Conservation (phyloP, 2,113 vertebrate genomes). For the Dendropsophus ebraccatus region DNA sequence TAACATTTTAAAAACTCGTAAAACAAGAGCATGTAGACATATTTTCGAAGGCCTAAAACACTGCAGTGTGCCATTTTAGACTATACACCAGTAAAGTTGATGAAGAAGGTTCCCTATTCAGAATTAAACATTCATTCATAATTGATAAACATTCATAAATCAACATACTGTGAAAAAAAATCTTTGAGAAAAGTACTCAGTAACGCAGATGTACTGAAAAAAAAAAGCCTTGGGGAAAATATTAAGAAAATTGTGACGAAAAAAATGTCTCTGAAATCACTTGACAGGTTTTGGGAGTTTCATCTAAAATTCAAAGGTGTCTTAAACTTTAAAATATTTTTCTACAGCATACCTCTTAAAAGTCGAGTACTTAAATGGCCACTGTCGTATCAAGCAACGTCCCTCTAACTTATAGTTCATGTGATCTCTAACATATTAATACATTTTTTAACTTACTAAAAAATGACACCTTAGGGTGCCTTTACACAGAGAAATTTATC, state of each 20-base stretch:
- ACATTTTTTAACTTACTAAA: no score
- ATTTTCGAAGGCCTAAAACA: neutral
- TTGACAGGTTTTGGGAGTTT: neutral
- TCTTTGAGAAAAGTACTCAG: neutral
- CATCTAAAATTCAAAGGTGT: neutral
- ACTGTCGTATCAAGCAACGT: no score
- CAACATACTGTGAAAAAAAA: neutral
- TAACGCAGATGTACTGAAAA: neutral
- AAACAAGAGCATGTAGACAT: neutral
- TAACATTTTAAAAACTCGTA: neutral
- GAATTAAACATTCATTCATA: slow-evolving; percentile 6
- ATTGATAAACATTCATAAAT: slow-evolving; percentile 1
- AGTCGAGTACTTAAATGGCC: neutral
- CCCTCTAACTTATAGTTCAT: no score
- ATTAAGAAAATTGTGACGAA: neutral
- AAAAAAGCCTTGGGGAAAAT: neutral
- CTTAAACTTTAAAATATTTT: neutral
- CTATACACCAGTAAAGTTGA: neutral
- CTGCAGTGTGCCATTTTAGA: neutral
- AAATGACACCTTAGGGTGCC: no score
- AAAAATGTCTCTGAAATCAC: neutral
- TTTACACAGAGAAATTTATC: no score
- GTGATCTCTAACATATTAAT: no score
- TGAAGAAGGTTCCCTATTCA: neutral
- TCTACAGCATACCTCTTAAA: neutral